Base-by-base conservation (phyloP, 2,113 vertebrate species). In the Leiothrix lutea region DNA sequence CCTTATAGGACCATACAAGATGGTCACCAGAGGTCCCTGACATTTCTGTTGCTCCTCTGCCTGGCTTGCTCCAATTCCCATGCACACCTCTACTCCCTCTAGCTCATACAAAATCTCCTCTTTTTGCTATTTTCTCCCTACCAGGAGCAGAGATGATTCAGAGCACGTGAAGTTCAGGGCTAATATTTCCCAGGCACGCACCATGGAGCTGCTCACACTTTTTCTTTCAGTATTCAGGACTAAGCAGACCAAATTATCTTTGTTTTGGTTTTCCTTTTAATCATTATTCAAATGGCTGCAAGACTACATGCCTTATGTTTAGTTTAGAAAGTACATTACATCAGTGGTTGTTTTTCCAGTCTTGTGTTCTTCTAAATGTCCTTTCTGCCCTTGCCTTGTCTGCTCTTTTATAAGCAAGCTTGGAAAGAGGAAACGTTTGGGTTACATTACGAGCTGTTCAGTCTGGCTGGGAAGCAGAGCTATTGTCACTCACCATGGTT, bases 401-500 rank as follows among this genome's bases (percentile, higher is more conserved):
- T 95, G 44, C 29, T 82, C 12, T 96, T 95, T 94, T 94, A 92
- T 96, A 97, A 97, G 82, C 95, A 92, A 81, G 81, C 22, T 36
- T 80, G 36, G 82, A 92, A 86, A 95, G 74, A 94, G 92, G 95
- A 96, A 96, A 89, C 18, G 2, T 90, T 94, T 91, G 80, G 94
- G 93, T 93, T 96, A 93, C 90, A 38, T 83, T 96, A 88, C 61
- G 2, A 90, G 88, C 80, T 95, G 88, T 90, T 96, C 96, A 79
- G 90, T 80, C 92, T 94, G 86, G 48, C 88, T 94, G 90, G 95
- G 92, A 97, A 96, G 92, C 69, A 47, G 75, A 80, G 69, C 94
- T 90, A 96, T 97, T 96, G 94, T 97, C 95, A 86, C 65, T 95
- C 90, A 61, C 42, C 33, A 93, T 74, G 65, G 95, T 96, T 96